Percentiles rank a stretch among this genome's conserved stretches.
phyloP scores from a whole-genome alignment of 2,113 vertebrate genomes.

The Turnix velox region DNA sequence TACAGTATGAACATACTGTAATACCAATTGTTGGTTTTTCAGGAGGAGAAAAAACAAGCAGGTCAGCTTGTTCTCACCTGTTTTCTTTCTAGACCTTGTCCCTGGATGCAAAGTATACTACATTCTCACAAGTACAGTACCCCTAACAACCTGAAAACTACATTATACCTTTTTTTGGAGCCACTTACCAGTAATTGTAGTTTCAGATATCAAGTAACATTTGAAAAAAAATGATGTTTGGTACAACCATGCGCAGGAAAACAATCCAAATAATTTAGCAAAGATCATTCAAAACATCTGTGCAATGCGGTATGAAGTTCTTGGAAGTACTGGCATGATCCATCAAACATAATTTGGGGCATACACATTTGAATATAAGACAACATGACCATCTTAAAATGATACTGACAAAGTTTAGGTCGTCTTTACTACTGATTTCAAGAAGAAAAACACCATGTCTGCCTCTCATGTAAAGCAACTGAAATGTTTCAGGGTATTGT shows the following conservation, averaged over 20 bases:
- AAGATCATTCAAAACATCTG: neutral
- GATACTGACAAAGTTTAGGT: neutral
- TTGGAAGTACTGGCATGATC: neutral
- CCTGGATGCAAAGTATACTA: neutral
- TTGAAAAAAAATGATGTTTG: neutral
- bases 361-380: neutral
- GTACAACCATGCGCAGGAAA: neutral
- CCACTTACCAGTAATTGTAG: neutral
- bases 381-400: neutral
- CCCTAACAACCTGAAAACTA: constrained; percentile 9
- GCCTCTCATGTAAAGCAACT: neutral
- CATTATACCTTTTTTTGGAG: neutral
- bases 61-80: neutral
- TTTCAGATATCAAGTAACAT: constrained; percentile 12
- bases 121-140: neutral
- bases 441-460: neutral
- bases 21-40: constrained; percentile 31
- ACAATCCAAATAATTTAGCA: neutral
- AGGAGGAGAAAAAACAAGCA: neutral
- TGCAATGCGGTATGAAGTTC: neutral
- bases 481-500: neutral
- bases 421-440: neutral
- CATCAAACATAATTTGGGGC: neutral
- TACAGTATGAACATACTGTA: constrained; percentile 25
- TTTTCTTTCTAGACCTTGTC: neutral